phyloP scores from a whole-genome alignment of 2,797 vertebrate genomes.

The Sebastolobus altivelis region DNA sequence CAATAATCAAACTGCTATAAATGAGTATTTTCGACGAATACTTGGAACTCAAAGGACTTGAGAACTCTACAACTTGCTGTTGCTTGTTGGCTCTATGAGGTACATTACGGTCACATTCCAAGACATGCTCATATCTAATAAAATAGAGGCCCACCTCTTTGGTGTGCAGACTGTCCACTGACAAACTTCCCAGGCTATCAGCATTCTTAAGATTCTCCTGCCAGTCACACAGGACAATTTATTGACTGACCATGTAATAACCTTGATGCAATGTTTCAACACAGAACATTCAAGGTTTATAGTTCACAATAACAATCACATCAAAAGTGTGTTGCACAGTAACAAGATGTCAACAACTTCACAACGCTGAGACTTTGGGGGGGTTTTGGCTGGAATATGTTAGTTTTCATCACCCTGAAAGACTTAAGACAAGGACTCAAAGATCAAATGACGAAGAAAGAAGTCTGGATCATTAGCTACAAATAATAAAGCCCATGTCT shows the following conservation, averaged over 20 bases:
- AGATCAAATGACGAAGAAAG: conserved; percentile 25
- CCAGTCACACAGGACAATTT: conserved; percentile 77
- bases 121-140: conserved; percentile 82
- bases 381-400: conserved; percentile 2
- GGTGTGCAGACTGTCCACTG: conserved; percentile 70
- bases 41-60: background rate
- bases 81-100: conserved; percentile 53
- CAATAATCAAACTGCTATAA: background rate
- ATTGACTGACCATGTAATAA: conserved; percentile 74
- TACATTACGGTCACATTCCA: conserved; percentile 79
- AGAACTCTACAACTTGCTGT: conserved; percentile 21
- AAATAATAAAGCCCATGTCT: conserved; percentile 26
- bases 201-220: conserved; percentile 86
- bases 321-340: background rate
- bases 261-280: conserved; percentile 48
- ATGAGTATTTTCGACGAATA: background rate
- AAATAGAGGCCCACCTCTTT: conserved; percentile 80
- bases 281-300: conserved; percentile 5
- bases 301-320: background rate
- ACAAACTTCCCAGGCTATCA: conserved; percentile 75
- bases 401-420: conserved; percentile 27
- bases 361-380: background rate
- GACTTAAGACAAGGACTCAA: conserved; percentile 4
- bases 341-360: background rate
- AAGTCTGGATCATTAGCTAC: conserved; percentile 29